A percentile compares a stretch with the other conserved stretches of the same genome.
Conservation (phyloP, 2,113 vertebrate genomes). For the Microcebus ravelobensis region DNA sequence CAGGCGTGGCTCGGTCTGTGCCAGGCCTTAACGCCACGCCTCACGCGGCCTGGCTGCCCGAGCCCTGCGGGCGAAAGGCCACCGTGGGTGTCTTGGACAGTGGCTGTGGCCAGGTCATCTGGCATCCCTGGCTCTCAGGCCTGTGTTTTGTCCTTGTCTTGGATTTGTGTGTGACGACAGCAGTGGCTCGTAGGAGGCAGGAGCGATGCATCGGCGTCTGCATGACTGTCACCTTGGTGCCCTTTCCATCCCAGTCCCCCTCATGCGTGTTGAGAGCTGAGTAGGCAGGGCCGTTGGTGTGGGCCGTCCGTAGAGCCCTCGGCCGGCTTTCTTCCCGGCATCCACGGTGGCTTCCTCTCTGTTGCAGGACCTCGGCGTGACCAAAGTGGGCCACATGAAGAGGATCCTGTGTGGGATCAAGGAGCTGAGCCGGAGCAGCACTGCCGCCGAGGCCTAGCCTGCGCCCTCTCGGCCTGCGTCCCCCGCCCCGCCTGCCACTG, state of each 20-base stretch:
- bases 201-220: background rate
- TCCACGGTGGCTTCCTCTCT: conserved; percentile 61
- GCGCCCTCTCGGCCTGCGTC: conserved; percentile 83
- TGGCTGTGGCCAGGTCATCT: background rate
- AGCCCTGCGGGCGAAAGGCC: background rate
- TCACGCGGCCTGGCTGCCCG: background rate
- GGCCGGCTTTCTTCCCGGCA: background rate
- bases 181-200: background rate
- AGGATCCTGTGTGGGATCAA: conserved; percentile 96
- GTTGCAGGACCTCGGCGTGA: conserved; percentile 95
- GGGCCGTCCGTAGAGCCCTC: background rate
- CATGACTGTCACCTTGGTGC: background rate
- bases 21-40: background rate
- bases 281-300: background rate
- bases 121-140: background rate
- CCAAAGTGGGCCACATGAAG: conserved; percentile 99
- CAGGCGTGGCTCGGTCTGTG: background rate
- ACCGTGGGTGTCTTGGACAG: background rate
- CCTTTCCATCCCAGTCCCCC: background rate
- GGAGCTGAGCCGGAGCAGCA: conserved; percentile 92
- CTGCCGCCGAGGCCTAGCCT: conserved; percentile 91
- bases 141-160: background rate
- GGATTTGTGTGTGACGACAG: background rate
- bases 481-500: conserved; percentile 76
- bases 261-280: background rate